phyloP scores from a whole-genome alignment of 2,888 invertebrate genomes.

The Diachrysia chrysitis region DNA sequence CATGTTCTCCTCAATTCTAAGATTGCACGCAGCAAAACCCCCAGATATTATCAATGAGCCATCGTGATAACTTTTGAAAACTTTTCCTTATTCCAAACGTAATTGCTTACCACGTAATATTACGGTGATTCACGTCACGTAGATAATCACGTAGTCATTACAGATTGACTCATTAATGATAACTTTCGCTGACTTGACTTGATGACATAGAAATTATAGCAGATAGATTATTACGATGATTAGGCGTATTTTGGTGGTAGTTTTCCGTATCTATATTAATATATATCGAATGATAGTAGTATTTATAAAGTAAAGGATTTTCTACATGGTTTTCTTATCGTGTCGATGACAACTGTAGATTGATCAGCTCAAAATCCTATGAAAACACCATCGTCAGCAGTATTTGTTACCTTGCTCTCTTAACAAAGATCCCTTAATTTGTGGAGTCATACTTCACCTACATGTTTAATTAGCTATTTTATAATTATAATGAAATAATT shows the following conservation, averaged over 20 bases:
- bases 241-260: neutral
- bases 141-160: conserved; percentile 3
- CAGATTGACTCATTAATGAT: conserved; percentile 6
- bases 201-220: conserved; percentile 4
- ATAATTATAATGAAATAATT: no score
- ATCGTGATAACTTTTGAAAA: conserved; percentile 1
- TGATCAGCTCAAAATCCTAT: neutral
- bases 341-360: neutral
- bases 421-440: neutral
- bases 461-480: no score
- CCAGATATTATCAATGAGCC: neutral
- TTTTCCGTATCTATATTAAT: neutral
- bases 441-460: no score
- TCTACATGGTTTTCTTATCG: neutral
- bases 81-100: neutral
- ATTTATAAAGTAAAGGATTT: neutral
- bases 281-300: neutral
- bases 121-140: neutral
- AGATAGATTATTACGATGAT: neutral
- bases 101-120: neutral
- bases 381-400: neutral
- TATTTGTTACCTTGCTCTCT: neutral
- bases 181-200: conserved; percentile 5
- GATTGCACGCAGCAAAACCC: neutral
- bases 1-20: neutral